Conservation (phyloP, 2,797 vertebrate genomes). For the Limosa lapponica region DNA sequence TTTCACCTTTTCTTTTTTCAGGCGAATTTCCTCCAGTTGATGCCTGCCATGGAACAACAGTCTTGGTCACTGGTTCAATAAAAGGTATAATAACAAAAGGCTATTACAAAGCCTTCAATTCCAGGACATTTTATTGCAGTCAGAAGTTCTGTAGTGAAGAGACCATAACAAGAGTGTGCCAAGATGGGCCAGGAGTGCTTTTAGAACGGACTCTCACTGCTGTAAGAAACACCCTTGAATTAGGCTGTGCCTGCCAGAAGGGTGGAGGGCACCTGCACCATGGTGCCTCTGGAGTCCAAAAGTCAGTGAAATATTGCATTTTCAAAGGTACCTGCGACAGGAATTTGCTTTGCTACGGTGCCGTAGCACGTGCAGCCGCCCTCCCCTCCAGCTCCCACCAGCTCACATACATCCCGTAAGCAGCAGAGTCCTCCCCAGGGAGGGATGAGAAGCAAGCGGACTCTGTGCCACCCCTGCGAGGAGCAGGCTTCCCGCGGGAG, state of each 20-base stretch:
- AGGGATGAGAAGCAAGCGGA: neutral
- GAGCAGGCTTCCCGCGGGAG: neutral
- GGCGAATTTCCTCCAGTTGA: conserved; percentile 77
- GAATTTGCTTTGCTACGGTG: neutral
- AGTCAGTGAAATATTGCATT: neutral
- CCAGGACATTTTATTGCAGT: neutral
- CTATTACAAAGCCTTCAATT: neutral
- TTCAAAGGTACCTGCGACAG: neutral
- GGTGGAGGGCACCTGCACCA: neutral
- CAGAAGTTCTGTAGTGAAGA: neutral
- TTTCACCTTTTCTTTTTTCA: conserved; percentile 74
- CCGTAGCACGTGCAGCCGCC: accelerated
- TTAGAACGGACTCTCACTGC: neutral
- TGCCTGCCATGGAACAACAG: conserved; percentile 67
- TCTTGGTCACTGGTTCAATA: neutral
- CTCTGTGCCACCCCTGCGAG: neutral
- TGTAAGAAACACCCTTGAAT: neutral
- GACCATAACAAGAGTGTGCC: accelerated
- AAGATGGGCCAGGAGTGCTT: neutral
- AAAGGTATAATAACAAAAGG: neutral
- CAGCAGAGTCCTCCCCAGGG: neutral
- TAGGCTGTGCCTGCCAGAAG: neutral
- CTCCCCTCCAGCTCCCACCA: neutral
- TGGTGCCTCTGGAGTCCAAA: neutral
- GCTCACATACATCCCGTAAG: no score